Evolutionary conservation across 2,113 vertebrate genomes (phyloP).

Genomic region (Mellivora capensis): DNA sequence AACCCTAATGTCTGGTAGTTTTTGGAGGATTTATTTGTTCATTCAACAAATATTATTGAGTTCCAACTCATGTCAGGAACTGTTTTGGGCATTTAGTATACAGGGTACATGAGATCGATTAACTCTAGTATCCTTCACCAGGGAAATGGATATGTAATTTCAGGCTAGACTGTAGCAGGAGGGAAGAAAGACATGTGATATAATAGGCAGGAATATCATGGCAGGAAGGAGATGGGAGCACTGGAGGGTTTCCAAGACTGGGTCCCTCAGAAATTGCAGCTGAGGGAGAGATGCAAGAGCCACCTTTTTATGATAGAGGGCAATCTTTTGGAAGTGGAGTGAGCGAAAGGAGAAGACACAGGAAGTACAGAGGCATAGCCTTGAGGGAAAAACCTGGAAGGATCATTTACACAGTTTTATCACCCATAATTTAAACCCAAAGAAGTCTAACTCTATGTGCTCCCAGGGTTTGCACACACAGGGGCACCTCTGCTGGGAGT

Average conservation of each 20-base stretch:
- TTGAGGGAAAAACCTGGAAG: accelerated
- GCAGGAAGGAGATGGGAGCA: too few relatives aligned
- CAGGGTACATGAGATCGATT: accelerated
- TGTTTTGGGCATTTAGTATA: too few relatives aligned
- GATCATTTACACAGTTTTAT: too few relatives aligned
- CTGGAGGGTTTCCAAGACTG: too few relatives aligned
- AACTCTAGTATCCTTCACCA: background rate
- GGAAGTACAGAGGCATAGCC: accelerated
- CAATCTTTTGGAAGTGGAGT: accelerated
- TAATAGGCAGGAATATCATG: background rate
- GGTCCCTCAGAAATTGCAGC: accelerated
- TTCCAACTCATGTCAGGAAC: background rate
- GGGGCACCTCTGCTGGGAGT: accelerated
- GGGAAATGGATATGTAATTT: background rate
- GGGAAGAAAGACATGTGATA: background rate
- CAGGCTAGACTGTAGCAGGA: background rate
- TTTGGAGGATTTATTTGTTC: background rate
- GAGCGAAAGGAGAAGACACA: accelerated
- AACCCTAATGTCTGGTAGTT: background rate
- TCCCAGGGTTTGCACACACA: background rate
- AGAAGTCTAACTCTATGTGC: accelerated
- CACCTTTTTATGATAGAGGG: background rate
- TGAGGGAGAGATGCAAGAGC: accelerated
- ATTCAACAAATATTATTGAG: background rate
- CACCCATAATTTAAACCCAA: background rate